These are phyloP conservation scores for Bombus ignitus DNA, from an alignment of 1,140 invertebrate genomes.

Conservation along the genomic window DNA sequence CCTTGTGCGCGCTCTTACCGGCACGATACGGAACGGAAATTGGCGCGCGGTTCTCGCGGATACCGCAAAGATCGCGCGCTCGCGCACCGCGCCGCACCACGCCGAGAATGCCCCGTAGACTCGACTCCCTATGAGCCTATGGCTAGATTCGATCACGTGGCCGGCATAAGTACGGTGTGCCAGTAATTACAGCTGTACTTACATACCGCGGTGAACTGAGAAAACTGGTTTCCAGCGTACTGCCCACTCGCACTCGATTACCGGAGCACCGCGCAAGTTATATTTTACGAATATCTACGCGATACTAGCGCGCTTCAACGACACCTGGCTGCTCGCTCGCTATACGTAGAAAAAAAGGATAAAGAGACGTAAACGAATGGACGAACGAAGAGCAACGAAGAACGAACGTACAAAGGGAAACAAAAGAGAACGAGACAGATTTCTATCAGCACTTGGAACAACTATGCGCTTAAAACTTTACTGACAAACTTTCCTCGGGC, in stretches of 20 bases:
- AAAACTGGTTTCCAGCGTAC: constrained; percentile 58
- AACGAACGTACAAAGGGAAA: too few relatives aligned
- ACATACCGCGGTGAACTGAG: constrained; percentile 61
- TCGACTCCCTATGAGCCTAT: constrained; percentile 11
- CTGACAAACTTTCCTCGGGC: not conserved
- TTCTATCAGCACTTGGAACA: constrained; percentile 20
- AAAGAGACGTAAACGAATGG: not conserved
- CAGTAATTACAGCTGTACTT: constrained; percentile 66
- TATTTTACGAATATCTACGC: constrained; percentile 48
- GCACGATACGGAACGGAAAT: constrained; percentile 49
- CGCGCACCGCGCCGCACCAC: not conserved
- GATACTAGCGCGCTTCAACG: constrained; percentile 7
- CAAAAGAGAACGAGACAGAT: not conserved
- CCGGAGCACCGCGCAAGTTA: constrained; percentile 40
- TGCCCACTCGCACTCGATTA: constrained; percentile 46
- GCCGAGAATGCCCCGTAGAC: constrained; percentile 22
- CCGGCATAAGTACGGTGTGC: constrained; percentile 47
- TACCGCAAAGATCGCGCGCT: constrained; percentile 48
- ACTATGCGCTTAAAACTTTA: constrained; percentile 40
- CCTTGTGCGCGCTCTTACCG: constrained; percentile 28
- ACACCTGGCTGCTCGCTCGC: not conserved
- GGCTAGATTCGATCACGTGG: constrained; percentile 61
- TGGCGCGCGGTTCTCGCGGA: constrained; percentile 40
- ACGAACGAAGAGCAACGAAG: not conserved
- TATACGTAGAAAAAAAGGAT: not conserved